phyloP scores from a whole-genome alignment of 2,888 invertebrate species.

The Tyria jacobaeae region DNA sequence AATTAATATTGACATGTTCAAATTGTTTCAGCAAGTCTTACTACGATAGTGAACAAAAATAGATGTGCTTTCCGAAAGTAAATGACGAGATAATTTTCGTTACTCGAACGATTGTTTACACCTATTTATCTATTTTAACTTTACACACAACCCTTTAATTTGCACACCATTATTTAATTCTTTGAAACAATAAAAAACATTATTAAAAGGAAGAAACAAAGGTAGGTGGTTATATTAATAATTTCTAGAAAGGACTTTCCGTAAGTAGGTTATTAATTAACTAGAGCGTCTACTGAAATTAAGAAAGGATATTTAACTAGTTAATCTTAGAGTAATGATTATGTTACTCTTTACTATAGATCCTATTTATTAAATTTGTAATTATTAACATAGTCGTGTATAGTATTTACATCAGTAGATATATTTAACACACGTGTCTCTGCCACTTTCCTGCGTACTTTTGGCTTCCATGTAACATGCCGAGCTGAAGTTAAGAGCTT shows the following conservation, averaged over 20 bases:
- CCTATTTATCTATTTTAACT: slow-evolving; percentile 85
- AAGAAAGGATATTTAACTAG: slow-evolving; percentile 78
- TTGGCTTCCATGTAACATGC: slow-evolving; percentile 22
- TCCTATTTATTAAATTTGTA: slow-evolving; percentile 82
- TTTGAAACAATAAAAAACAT: slow-evolving; percentile 70
- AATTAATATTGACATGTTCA: slow-evolving; percentile 68
- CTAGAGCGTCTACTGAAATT: slow-evolving; percentile 83
- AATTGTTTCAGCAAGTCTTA: slow-evolving; percentile 61
- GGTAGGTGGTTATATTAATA: slow-evolving; percentile 61
- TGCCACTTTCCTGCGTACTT: slow-evolving; percentile 62
- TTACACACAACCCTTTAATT: slow-evolving; percentile 87
- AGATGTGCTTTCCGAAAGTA: slow-evolving; percentile 60
- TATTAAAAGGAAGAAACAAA: slow-evolving; percentile 57
- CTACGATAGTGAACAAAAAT: slow-evolving; percentile 56
- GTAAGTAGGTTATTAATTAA: slow-evolving; percentile 59
- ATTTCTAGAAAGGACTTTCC: slow-evolving; percentile 68
- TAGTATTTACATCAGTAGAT: slow-evolving; percentile 81
- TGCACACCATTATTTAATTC: slow-evolving; percentile 82
- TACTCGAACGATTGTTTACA: slow-evolving; percentile 75
- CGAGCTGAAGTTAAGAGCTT: slow-evolving; percentile 12
- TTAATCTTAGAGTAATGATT: slow-evolving; percentile 83
- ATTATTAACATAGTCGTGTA: slow-evolving; percentile 81
- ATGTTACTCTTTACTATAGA: slow-evolving; percentile 83
- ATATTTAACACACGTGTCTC: slow-evolving; percentile 73
- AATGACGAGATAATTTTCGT: slow-evolving; percentile 65